phyloP scores from a whole-genome alignment of 1,140 invertebrate species.

The Acarapis woodi region DNA sequence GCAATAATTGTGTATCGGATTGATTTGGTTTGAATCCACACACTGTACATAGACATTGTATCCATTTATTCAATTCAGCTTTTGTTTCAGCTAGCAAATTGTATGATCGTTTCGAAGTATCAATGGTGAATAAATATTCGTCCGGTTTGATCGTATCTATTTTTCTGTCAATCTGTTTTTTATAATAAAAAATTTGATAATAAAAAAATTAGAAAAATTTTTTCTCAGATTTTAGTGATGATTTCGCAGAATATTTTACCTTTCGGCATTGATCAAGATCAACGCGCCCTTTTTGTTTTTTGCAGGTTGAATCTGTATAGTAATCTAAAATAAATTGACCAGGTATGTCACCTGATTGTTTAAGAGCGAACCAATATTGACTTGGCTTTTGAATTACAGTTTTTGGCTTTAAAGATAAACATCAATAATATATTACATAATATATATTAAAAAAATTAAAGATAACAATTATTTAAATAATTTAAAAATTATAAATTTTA shows the following conservation, averaged over 20 bases:
- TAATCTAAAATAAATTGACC: constrained; percentile 78
- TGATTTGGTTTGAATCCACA: constrained; percentile 62
- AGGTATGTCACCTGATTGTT: constrained; percentile 59
- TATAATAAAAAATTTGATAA: too few relatives aligned
- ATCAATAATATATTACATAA: too few relatives aligned
- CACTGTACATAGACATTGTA: constrained; percentile 66
- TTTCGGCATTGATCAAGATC: constrained; percentile 84
- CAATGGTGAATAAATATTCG: constrained; percentile 43
- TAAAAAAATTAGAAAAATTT: background rate
- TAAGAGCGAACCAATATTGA: constrained; percentile 63
- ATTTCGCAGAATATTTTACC: constrained; percentile 21
- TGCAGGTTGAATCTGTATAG: constrained; percentile 53
- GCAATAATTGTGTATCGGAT: too few relatives aligned
- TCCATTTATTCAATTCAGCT: constrained; percentile 76
- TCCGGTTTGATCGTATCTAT: too few relatives aligned
- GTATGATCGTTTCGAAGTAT: constrained; percentile 57
- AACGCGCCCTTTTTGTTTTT: constrained; percentile 61
- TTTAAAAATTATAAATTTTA: too few relatives aligned
- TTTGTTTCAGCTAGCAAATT: constrained; percentile 69
- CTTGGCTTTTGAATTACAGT: constrained; percentile 75
- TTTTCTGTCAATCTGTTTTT: too few relatives aligned
- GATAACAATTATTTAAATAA: too few relatives aligned
- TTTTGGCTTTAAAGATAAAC: too few relatives aligned
- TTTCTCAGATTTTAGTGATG: constrained; percentile 2
- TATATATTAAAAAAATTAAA: too few relatives aligned